phyloP scores from a whole-genome alignment of 2,113 vertebrate species.

The Dolichallabes microphthalmus region DNA sequence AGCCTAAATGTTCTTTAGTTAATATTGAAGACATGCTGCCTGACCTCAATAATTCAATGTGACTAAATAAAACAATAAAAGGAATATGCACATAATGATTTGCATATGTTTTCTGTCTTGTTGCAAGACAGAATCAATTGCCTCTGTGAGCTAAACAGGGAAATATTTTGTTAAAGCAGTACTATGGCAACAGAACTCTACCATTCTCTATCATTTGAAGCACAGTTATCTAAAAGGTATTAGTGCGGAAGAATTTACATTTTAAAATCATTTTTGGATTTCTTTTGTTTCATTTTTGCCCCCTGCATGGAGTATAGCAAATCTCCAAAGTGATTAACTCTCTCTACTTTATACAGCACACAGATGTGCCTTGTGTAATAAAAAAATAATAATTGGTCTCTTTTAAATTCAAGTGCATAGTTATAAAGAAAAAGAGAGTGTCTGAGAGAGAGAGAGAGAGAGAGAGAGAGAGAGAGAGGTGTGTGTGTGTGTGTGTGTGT shows the following conservation, averaged over 20 bases:
- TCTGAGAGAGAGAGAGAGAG: background rate
- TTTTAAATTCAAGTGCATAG: background rate
- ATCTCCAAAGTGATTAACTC: background rate
- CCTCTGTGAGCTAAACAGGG: constrained; percentile 41
- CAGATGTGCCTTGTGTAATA: background rate
- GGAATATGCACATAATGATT: constrained; percentile 48
- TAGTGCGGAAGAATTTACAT: background rate
- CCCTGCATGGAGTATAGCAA: background rate
- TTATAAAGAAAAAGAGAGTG: background rate
- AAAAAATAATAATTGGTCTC: background rate
- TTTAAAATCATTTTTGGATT: background rate
- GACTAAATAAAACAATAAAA: constrained; percentile 63
- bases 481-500: constrained; percentile 7
- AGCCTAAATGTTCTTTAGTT: constrained; percentile 66
- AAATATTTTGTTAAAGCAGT: constrained; percentile 43
- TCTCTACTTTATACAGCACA: background rate
- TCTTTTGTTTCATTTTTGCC: background rate
- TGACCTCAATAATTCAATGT: constrained; percentile 73
- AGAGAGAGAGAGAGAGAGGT: background rate
- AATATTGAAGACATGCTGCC: constrained; percentile 64
- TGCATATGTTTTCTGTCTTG: constrained; percentile 39
- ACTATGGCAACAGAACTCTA: constrained; percentile 14
- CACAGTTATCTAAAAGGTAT: constrained; percentile 3
- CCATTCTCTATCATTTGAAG: background rate
- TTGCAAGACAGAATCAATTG: constrained; percentile 47